Conservation (phyloP, 2,113 vertebrate genomes). For the Myotis brandtii region DNA sequence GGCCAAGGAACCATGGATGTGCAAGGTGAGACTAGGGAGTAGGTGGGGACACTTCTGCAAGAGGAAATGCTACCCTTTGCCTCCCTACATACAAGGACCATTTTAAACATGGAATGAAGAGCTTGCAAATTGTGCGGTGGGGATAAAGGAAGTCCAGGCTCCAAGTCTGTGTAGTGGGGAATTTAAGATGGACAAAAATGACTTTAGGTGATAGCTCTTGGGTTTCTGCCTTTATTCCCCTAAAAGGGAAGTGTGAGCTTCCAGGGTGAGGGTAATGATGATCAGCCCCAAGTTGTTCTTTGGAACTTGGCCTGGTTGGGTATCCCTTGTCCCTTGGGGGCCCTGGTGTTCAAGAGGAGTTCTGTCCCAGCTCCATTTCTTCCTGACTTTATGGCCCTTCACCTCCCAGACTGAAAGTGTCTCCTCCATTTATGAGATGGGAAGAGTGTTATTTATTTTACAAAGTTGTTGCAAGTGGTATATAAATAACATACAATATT, state of each 20-base stretch:
- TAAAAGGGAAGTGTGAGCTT: conserved; percentile 42
- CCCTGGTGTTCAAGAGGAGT: background rate
- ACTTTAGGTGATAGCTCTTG: conserved; percentile 16
- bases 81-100: background rate
- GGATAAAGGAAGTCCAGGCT: conserved; percentile 52
- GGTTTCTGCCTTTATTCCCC: conserved; percentile 63
- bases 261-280: background rate
- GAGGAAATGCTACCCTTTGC: conserved; percentile 58
- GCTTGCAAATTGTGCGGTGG: background rate
- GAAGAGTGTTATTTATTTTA: background rate
- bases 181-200: conserved; percentile 70
- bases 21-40: conserved; percentile 1
- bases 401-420: background rate
- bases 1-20: background rate
- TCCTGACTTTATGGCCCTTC: background rate
- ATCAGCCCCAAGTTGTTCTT: background rate
- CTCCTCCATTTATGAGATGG: background rate
- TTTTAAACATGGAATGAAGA: conserved; percentile 4
- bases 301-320: background rate
- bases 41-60: conserved; percentile 69
- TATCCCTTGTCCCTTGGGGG: background rate
- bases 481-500: background rate
- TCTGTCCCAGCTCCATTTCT: background rate
- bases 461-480: background rate
- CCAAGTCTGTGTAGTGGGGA: conserved; percentile 16